These are phyloP conservation scores for Plemyria rubiginata DNA, from an alignment of 2,888 invertebrate genomes.

Conservation along the genomic window DNA sequence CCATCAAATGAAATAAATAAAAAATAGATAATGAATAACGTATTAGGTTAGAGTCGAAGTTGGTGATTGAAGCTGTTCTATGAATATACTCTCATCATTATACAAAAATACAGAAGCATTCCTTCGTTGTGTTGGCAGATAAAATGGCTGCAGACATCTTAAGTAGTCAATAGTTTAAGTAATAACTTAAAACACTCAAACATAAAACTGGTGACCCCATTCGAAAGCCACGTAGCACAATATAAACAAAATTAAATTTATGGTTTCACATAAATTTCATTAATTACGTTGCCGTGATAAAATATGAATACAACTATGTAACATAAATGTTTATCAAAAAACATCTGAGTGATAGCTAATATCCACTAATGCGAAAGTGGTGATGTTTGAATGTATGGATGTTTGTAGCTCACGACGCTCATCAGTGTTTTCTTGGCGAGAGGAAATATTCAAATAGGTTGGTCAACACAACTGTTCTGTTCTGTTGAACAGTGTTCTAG, in stretches of 20 bases:
- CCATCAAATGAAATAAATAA: no score
- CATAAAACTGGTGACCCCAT: constrained; percentile 62
- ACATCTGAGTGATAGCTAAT: neutral
- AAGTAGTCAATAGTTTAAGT: constrained; percentile 11
- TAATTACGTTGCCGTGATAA: constrained; percentile 76
- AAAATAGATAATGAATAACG: neutral
- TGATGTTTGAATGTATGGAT: no score
- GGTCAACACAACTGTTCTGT: no score
- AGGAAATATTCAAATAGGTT: no score
- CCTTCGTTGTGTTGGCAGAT: constrained; percentile 12
- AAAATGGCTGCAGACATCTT: constrained; percentile 10
- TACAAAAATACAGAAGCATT: constrained; percentile 3
- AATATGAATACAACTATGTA: constrained; percentile 65
- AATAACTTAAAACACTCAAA: constrained; percentile 28
- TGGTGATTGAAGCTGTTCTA: neutral
- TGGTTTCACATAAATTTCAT: constrained; percentile 75
- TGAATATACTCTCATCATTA: constrained; percentile 5
- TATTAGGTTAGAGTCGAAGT: no score
- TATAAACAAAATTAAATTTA: constrained; percentile 68
- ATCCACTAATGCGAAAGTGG: no score
- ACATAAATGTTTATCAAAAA: constrained; percentile 55
- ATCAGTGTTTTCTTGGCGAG: no score
- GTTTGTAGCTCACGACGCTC: no score
- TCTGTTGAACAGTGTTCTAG: no score
- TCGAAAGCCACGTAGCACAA: constrained; percentile 59